Base-by-base conservation (phyloP, 2,797 vertebrate genomes). In the Chlorospingus semifuscus region DNA sequence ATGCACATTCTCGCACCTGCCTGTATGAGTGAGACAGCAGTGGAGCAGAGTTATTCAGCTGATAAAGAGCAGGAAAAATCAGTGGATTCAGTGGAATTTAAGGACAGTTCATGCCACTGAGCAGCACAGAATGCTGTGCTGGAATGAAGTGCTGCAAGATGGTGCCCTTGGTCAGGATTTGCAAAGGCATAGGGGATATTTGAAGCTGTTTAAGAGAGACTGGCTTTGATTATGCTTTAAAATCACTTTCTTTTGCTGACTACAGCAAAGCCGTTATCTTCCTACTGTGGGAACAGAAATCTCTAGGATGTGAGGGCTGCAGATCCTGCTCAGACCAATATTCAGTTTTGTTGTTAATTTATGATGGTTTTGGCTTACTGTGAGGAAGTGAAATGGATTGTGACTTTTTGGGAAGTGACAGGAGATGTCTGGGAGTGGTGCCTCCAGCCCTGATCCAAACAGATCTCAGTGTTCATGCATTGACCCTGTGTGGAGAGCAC, bases 391-490 rank as follows among this genome's bases (percentile, higher is more conserved):
- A 16, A 61, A 41, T 42, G 42, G 36, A 18, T 21, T 61, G 47
- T 65, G 71, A n/a, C 1, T 2, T 41, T 88, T 47, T 36, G 39
- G 9, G 9, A 53, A 55, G 23, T 75, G 36, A 16, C 30, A 64
- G 75, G 15, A 68, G 44, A 8, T 72, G 30, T 47, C 36, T 77
- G 56, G 44, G 59, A 63, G 32, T 2, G 36, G 39, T 4, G 36
- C 65, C 27, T 46, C 30, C 1, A 0, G 22, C 0, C 3, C 32
- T 4, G 2, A 16, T 46, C 46, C 53, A 29, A 21, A 46, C 20
- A 39, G 11, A 41, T 34, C 18, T 34, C 1, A 1, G 24, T 68
- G 61, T 52, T 39, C 1, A 0, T 10, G 46, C 1, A 0, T 26
- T 70, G 55, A 4, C 20, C 57, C 29, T 55, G 22, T 1, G 0